Evolutionary conservation across 2,888 invertebrate genomes (phyloP).

Genomic region (Priocnemis perturbator): DNA sequence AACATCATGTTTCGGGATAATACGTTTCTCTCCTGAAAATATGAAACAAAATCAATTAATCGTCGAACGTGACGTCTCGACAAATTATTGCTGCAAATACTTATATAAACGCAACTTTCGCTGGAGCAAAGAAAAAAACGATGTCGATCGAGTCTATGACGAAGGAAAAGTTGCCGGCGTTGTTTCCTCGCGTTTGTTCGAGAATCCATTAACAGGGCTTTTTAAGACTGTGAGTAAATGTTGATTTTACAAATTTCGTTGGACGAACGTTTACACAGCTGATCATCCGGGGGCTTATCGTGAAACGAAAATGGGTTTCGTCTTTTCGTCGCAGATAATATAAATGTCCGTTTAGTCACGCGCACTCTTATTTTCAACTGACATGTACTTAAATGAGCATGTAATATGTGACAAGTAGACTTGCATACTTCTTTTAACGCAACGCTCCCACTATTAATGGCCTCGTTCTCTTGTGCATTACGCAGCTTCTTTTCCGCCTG

Average conservation of each 20-base stretch:
- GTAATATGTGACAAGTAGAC: too few relatives aligned
- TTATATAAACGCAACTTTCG: neutral
- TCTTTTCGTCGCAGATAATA: constrained; percentile 15
- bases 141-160: neutral
- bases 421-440: too few relatives aligned
- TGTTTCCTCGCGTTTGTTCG: constrained; percentile 36
- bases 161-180: neutral
- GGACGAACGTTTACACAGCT: constrained; percentile 59
- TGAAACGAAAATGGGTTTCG: constrained; percentile 32
- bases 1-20: too few relatives aligned
- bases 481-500: too few relatives aligned
- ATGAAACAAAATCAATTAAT: too few relatives aligned
- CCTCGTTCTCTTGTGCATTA: too few relatives aligned
- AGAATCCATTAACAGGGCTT: constrained; percentile 62
- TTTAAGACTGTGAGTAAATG: constrained; percentile 55
- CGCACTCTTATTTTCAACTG: too few relatives aligned
- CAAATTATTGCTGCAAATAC: neutral
- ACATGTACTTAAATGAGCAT: too few relatives aligned
- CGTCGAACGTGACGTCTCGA: too few relatives aligned
- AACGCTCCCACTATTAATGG: too few relatives aligned
- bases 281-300: constrained; percentile 60
- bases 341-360: neutral
- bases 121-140: neutral
- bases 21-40: too few relatives aligned
- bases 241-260: constrained; percentile 66